Evolutionary conservation across 2,113 vertebrate genomes (phyloP), one percentile per base, ranked within the genome.

Genomic region (Proterorhinus semilunaris): DNA sequence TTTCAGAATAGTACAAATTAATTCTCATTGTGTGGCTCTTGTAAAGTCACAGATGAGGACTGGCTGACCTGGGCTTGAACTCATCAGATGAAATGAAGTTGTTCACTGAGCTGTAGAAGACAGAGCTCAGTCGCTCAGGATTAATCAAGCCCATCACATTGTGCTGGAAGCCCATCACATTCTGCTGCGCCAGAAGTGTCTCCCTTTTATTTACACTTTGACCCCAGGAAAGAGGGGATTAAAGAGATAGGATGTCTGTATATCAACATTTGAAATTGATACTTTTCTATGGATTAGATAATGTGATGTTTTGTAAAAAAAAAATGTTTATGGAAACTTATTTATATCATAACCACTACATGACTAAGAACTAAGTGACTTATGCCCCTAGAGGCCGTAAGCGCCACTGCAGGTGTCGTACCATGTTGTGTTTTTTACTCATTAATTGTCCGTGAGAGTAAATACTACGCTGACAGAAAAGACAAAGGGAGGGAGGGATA

Each of bases 71-170:
- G 87, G 83, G 90, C 87, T 92, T 98, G 97, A 99, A 97, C 96
- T 99, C 96, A 97, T 98, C 96, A 96, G 93, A 90, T 87, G 94
- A 95, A 98, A 99, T 99, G 96, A 98, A 97, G 94, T 96, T 98
- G 96, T 93, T 98, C 96, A 98, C 88, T 95, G 95, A 95, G 92
- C 95, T 98, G 96, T 93, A 95, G 95, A 99, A 97, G 96, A 98
- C 95, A 95, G 95, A 98, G 94, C 94, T 93, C 81, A 92, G 91
- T 92, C 92, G 91, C 92, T 79, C 92, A 80, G 90, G 93, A 96
- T 98, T 96, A 95, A 98, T 98, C 95, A 95, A 93, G 92, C 91
- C 94, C 92, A 93, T 93, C 93, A 91, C 91, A 92, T 61, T 87
- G 75, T 91, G 81, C 10, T 1, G 65, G 72, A 70, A 90, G n/a